These are phyloP conservation scores for Cyanistes caeruleus DNA, from an alignment of 2,113 vertebrate species.

Conservation along the genomic window DNA sequence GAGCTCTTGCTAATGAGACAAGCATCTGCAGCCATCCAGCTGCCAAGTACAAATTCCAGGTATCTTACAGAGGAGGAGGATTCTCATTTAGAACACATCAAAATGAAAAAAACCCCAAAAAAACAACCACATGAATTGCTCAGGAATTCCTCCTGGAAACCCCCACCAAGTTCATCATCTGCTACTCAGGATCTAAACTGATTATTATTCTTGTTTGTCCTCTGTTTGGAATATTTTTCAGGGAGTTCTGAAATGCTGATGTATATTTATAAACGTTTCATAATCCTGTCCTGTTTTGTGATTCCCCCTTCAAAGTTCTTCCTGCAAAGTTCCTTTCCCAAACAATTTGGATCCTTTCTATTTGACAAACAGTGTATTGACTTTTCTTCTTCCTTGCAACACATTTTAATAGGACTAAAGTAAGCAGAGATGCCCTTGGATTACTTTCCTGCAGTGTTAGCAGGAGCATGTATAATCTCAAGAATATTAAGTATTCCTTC, in stretches of 20 bases:
- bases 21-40: slow-evolving; percentile 15
- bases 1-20: slow-evolving; percentile 34
- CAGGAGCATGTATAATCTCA: neutral
- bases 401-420: slow-evolving; percentile 45
- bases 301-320: neutral
- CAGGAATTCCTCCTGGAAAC: neutral
- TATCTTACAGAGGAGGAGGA: neutral
- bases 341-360: neutral
- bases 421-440: slow-evolving; percentile 56
- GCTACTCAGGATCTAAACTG: rapidly evolving
- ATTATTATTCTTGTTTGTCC: neutral
- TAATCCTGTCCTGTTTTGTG: neutral
- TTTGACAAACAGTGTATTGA: slow-evolving; percentile 46
- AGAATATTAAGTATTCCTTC: slow-evolving; percentile 49
- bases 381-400: slow-evolving; percentile 45
- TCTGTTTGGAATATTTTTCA: neutral
- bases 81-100: neutral
- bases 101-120: neutral
- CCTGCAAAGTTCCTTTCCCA: slow-evolving; percentile 17
- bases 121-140: neutral
- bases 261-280: neutral
- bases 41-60: neutral
- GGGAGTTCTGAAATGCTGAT: neutral
- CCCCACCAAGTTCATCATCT: neutral
- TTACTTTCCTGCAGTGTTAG: slow-evolving; percentile 52